A percentile compares a stretch with the other conserved stretches of the same genome.
These are phyloP conservation scores for Embiotoca jacksoni DNA, from an alignment of 2,113 vertebrate species.

Conservation along the genomic window DNA sequence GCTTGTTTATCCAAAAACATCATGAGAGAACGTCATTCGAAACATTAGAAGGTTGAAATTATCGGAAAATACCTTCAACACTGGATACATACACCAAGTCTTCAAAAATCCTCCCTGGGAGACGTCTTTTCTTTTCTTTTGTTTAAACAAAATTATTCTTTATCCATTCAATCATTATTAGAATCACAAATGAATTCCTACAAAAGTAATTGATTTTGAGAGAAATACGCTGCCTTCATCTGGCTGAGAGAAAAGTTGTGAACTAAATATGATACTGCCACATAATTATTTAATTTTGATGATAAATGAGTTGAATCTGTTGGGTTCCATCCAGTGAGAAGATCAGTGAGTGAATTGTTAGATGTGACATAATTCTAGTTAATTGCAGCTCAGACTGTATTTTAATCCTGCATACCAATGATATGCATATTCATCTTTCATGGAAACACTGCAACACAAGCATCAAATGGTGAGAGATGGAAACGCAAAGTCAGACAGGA, in stretches of 20 bases:
- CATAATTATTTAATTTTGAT: too few relatives aligned
- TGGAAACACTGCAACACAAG: too few relatives aligned
- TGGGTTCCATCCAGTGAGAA: too few relatives aligned
- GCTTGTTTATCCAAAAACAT: slow-evolving; percentile 30
- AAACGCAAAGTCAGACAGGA: too few relatives aligned
- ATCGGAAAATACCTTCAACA: slow-evolving; percentile 24
- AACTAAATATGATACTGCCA: background rate
- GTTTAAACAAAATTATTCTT: background rate
- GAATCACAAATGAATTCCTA: background rate
- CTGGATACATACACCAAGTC: slow-evolving; percentile 8
- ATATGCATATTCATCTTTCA: too few relatives aligned
- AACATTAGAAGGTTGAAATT: slow-evolving; percentile 27
- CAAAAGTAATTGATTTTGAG: slow-evolving; percentile 1
- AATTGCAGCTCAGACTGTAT: too few relatives aligned
- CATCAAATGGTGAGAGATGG: too few relatives aligned
- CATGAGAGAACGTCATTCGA: background rate
- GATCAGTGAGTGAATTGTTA: too few relatives aligned
- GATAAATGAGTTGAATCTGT: too few relatives aligned
- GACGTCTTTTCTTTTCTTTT: background rate
- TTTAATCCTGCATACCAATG: too few relatives aligned
- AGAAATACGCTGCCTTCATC: background rate
- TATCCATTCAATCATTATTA: background rate
- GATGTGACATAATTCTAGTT: too few relatives aligned
- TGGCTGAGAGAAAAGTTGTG: background rate
- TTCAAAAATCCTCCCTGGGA: slow-evolving; percentile 5